These are phyloP conservation scores for Megatriorchis doriae DNA, from an alignment of 2,113 vertebrate genomes.

Conservation along the genomic window DNA sequence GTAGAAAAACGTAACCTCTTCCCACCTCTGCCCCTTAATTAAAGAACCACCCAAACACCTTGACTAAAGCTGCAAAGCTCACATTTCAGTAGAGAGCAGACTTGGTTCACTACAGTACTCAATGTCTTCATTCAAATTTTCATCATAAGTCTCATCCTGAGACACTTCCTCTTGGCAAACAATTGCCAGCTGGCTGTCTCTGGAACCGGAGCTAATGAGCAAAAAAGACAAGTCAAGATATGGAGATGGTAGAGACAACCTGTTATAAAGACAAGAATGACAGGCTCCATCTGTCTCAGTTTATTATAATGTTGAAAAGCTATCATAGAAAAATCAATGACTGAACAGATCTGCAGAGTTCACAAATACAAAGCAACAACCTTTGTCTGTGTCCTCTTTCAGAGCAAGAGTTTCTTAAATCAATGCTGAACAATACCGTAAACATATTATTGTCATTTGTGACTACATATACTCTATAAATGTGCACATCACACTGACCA, in stretches of 20 bases:
- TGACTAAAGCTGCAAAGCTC: slow-evolving; percentile 51
- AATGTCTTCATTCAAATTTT: slow-evolving; percentile 78
- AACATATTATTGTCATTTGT: background rate
- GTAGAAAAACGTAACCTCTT: background rate
- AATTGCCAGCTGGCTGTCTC: slow-evolving; percentile 87
- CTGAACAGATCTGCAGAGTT: background rate
- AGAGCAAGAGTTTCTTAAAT: background rate
- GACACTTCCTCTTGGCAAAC: slow-evolving; percentile 84
- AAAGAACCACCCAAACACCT: slow-evolving; percentile 15
- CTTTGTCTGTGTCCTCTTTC: background rate
- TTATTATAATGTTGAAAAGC: slow-evolving; percentile 5
- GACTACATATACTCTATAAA: background rate
- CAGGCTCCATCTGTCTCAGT: slow-evolving; percentile 37
- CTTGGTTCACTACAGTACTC: slow-evolving; percentile 86
- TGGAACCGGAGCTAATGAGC: slow-evolving; percentile 85
- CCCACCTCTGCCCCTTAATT: slow-evolving; percentile 2
- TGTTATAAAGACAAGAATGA: slow-evolving; percentile 39
- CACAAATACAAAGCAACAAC: background rate
- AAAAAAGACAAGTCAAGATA: slow-evolving; percentile 43
- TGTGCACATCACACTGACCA: background rate
- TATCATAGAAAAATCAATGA: slow-evolving; percentile 1
- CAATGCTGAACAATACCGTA: background rate
- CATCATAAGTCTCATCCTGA: slow-evolving; percentile 83
- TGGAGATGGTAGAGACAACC: slow-evolving; percentile 11
- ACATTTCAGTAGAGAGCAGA: slow-evolving; percentile 90